A percentile compares a stretch with the other conserved stretches of the same genome.
These are phyloP conservation scores for Psammodynastes pulverulentus DNA, from an alignment of 2,113 vertebrate genomes.

Conservation along the genomic window DNA sequence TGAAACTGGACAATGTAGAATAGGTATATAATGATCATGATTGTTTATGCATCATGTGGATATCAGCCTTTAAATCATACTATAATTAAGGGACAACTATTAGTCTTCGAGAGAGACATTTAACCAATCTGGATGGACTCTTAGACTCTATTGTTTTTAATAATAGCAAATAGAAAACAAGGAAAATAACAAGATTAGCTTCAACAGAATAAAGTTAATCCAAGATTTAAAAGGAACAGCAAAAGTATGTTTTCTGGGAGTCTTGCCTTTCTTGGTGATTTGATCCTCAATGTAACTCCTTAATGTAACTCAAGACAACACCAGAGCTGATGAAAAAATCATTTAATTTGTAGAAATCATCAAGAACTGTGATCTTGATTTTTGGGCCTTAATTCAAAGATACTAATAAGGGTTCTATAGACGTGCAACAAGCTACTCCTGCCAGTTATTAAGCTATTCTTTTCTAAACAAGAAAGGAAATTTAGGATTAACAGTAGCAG, in stretches of 20 bases:
- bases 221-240: background rate
- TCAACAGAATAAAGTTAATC: background rate
- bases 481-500: background rate
- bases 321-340: slow-evolving; percentile 22
- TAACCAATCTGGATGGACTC: background rate
- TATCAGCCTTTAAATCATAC: background rate
- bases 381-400: background rate
- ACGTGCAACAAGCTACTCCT: background rate
- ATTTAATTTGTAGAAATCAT: slow-evolving; percentile 6
- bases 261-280: slow-evolving; percentile 16
- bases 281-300: slow-evolving; percentile 9
- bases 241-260: slow-evolving; percentile 8
- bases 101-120: background rate
- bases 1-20: background rate
- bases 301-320: background rate
- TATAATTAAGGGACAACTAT: background rate
- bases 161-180: background rate
- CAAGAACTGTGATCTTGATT: slow-evolving; percentile 4
- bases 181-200: background rate
- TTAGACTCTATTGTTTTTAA: background rate
- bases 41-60: background rate
- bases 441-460: background rate
- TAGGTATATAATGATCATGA: background rate
- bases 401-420: background rate
- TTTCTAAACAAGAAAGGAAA: background rate